These are phyloP conservation scores for Nansenia antarctica DNA, from an alignment of 2,113 vertebrate genomes.

Conservation along the genomic window DNA sequence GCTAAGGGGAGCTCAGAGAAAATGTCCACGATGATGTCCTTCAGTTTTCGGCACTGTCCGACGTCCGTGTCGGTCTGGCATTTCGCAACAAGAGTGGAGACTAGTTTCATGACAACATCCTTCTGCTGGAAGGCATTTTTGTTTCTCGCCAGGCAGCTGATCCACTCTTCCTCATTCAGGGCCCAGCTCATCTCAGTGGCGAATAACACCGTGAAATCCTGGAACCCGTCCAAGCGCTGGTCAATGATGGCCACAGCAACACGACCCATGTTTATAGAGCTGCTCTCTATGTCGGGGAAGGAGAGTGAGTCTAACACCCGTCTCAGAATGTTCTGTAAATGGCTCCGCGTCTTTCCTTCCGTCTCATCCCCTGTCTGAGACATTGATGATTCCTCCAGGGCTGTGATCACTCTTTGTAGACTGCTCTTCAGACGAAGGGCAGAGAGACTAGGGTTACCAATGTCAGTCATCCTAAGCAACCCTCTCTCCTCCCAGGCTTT, in stretches of 20 bases:
- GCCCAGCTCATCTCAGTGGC: slow-evolving; percentile 81
- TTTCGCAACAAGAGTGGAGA: slow-evolving; percentile 69
- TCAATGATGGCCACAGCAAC: slow-evolving; percentile 81
- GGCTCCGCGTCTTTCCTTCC: slow-evolving; percentile 9
- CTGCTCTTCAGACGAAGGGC: slow-evolving; percentile 74
- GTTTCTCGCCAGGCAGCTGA: slow-evolving; percentile 81
- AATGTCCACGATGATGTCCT: slow-evolving; percentile 76
- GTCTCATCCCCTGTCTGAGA: slow-evolving; percentile 46
- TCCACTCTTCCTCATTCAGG: slow-evolving; percentile 70
- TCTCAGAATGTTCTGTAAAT: slow-evolving; percentile 58
- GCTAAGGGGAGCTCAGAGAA: slow-evolving; percentile 78
- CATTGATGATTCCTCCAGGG: slow-evolving; percentile 43
- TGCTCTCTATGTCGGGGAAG: slow-evolving; percentile 40
- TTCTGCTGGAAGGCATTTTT: slow-evolving; percentile 77
- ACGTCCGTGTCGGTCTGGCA: slow-evolving; percentile 34
- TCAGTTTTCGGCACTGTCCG: slow-evolving; percentile 56
- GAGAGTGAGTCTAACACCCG: slow-evolving; percentile 66
- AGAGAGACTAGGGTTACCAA: slow-evolving; percentile 46
- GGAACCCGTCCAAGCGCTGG: slow-evolving; percentile 78
- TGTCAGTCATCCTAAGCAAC: slow-evolving; percentile 52
- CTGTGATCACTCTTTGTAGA: slow-evolving; percentile 59
- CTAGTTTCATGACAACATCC: slow-evolving; percentile 75
- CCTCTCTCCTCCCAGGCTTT: slow-evolving; percentile 74
- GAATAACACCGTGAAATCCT: slow-evolving; percentile 79
- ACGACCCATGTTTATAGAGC: slow-evolving; percentile 49